Percentiles rank a stretch among this genome's conserved stretches.
These are phyloP conservation scores for Apodemia hepburni DNA, from an alignment of 2,888 invertebrate genomes.

Conservation along the genomic window DNA sequence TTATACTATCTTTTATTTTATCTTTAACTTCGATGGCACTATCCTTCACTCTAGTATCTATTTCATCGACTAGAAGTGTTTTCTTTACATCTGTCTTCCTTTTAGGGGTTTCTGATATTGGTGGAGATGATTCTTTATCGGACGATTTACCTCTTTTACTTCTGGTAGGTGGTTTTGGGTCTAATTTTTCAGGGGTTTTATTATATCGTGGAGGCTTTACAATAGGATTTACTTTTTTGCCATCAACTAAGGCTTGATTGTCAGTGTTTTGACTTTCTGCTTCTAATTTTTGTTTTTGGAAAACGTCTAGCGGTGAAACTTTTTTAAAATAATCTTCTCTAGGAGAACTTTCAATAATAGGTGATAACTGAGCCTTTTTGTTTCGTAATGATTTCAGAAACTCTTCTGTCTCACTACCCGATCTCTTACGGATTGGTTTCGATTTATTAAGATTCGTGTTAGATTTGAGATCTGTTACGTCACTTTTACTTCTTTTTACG, in stretches of 20 bases:
- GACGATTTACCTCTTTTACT: slow-evolving; percentile 61
- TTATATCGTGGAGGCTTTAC: slow-evolving; percentile 69
- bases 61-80: slow-evolving; percentile 59
- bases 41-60: slow-evolving; percentile 45
- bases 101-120: slow-evolving; percentile 65
- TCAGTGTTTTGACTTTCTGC: slow-evolving; percentile 50
- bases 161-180: slow-evolving; percentile 62
- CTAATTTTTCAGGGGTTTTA: slow-evolving; percentile 60
- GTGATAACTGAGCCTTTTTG: slow-evolving; percentile 86
- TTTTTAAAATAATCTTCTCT: slow-evolving; percentile 84
- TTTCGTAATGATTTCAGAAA: slow-evolving; percentile 74
- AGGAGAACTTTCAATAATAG: slow-evolving; percentile 88
- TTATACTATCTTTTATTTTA: slow-evolving; percentile 73
- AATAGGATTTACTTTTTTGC: slow-evolving; percentile 67
- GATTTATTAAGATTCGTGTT: slow-evolving; percentile 64
- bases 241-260: slow-evolving; percentile 43
- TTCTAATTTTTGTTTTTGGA: slow-evolving; percentile 56
- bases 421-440: slow-evolving; percentile 77
- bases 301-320: slow-evolving; percentile 60
- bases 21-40: slow-evolving; percentile 60
- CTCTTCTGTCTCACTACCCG: slow-evolving; percentile 82
- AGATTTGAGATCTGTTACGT: slow-evolving; percentile 82
- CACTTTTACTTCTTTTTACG: slow-evolving; percentile 82
- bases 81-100: slow-evolving; percentile 61
- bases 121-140: slow-evolving; percentile 54